Evolutionary conservation across 2,888 invertebrate genomes (phyloP), one percentile per base, ranked within the genome.

Genomic region (Aricia artaxerxes): DNA sequence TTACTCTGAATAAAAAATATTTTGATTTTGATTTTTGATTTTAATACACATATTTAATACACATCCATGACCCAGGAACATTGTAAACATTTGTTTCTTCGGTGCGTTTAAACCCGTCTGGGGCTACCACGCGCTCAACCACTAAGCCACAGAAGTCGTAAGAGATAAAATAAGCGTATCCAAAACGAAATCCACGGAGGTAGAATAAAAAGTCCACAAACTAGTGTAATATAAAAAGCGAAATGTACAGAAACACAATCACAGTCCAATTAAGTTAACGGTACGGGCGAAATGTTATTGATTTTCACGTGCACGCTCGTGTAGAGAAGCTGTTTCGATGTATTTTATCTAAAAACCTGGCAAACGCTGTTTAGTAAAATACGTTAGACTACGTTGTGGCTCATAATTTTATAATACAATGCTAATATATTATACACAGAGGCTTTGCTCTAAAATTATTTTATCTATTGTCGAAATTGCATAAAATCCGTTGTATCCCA

Each of bases 231-330:
- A 75, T 49, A 53, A 75, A 75, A 75, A n/a, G 24, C 6, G 49
- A 5, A 75, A 75, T 73, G n/a, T 73, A 44, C 75, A 75, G 75
- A 31, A 53, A 75, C 35, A 49, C 44, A 49, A 75, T 75, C 75
- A 49, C 75, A 73, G 75, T 31, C 49, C 31, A 75, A 75, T 75
- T 75, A 75, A 75, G 31, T 75, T 49, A 49, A 75, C 75, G 49
- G 49, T 44, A 24, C 24, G 40, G 49, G 31, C 11, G 53, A 31
- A 75, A 75, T 75, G 49, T 53, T 75, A 49, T 75, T 75, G 75
- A 49, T 75, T 75, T 75, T 75, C 49, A 61, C 61, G 61, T 64
- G 24, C 31, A 64, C 64, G 64, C 64, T 31, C 64, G 31, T 9
- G 64, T 31, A 31, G 31, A 11, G 64, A 24, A 31, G 64, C 64